Base-by-base conservation (phyloP, 2,888 invertebrate species). In the Andricus curvator region DNA sequence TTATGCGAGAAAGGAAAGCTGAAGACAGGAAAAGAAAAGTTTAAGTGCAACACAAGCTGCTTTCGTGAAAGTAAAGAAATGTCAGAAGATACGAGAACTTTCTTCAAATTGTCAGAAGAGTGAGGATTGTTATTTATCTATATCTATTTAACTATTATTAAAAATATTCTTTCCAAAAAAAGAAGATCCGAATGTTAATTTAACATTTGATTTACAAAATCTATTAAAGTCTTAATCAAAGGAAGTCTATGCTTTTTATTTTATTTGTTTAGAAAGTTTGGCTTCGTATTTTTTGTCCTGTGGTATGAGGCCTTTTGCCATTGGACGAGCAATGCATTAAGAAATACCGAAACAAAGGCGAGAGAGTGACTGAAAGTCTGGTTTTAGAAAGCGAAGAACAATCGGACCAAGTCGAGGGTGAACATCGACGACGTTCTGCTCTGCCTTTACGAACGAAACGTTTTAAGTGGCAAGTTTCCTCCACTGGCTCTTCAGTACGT, bases 391-490 rank as follows among this genome's bases (percentile, higher is more conserved):
- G 84, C 86, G 83, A 83, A 85, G 84, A 84, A 85, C 85, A 84
- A 84, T 81, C 81, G 84, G 82, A 80, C 80, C 15, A 15, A 44
- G 44, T 15, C 82, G 83, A 82, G 78, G 81, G 85, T 83, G 84
- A 84, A 86, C 83, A 84, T 81, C 86, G 81, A 83, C 79, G 85
- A 83, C 85, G 84, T 79, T 83, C 81, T 82, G 83, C 83, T 84
- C 85, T 78, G 79, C 81, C 82, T 88, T 87, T 85, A 85, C 85
- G 78, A 81, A 81, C 66, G 85, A 82, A 83, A 84, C 86, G 86
- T 87, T 90, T 90, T 91, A 90, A 91, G 91, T 91, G 89, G 88
- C 88, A 91, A 91, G 91, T 91, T 91, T 90, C 85, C 87, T 86
- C 51, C 81, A 64, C 83, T 80, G 77, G 66, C 77, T 83, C 81